Percentiles rank a stretch among this genome's conserved stretches.
These are phyloP conservation scores for Trochalopteron elliotii DNA, from an alignment of 2,113 vertebrate species.

Conservation along the genomic window DNA sequence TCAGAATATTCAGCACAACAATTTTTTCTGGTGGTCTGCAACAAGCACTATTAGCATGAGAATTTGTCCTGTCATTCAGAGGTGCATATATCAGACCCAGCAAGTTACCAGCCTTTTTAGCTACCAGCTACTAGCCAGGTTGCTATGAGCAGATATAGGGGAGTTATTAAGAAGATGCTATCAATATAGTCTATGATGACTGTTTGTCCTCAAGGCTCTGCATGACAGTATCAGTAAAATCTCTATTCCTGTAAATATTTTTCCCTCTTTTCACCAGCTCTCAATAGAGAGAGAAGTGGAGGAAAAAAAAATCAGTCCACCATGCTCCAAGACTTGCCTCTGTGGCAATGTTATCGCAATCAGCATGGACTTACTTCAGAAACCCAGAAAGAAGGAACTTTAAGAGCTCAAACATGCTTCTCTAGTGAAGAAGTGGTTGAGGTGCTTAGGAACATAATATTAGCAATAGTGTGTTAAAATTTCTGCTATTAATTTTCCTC, in stretches of 20 bases:
- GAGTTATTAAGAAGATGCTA: background rate
- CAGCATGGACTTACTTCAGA: background rate
- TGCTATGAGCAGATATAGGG: background rate
- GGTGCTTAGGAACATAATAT: background rate
- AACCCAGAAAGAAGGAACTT: background rate
- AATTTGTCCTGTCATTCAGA: background rate
- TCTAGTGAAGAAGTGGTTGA: background rate
- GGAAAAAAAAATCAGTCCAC: background rate
- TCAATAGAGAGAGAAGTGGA: background rate
- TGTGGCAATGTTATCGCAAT: background rate
- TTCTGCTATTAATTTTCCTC: background rate
- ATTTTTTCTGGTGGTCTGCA: background rate
- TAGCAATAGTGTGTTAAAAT: background rate
- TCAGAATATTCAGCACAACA: background rate
- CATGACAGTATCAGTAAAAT: background rate
- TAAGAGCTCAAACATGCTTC: background rate
- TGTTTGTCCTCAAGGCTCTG: background rate
- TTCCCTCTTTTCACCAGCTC: background rate
- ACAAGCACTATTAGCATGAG: background rate
- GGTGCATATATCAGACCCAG: background rate
- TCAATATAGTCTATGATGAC: background rate
- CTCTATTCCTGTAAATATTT: background rate
- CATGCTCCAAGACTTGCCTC: background rate
- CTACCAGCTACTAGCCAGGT: background rate
- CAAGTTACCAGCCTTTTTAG: background rate